phyloP scores from a whole-genome alignment of 2,888 invertebrate species.

The Epistrophe eligans region DNA sequence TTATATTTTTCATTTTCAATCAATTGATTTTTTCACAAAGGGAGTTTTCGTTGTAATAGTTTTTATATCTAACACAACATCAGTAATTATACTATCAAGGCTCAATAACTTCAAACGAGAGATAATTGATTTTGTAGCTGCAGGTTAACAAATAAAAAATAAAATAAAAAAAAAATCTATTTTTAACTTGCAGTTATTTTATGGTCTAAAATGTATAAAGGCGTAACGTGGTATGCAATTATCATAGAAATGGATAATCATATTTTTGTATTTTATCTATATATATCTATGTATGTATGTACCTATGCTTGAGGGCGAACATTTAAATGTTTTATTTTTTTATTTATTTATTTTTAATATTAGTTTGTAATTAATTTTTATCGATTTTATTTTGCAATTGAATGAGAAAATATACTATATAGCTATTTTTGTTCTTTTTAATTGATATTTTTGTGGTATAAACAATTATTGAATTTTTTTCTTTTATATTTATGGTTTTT shows the following conservation, averaged over 20 bases:
- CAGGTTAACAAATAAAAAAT: not conserved
- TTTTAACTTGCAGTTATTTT: not conserved
- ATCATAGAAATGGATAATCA: not conserved
- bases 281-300: not conserved
- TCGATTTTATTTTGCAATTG: not conserved
- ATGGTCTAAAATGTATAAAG: not conserved
- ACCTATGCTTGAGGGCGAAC: not conserved
- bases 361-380: slow-evolving; percentile 8
- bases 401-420: not conserved
- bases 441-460: not conserved
- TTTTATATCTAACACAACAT: not conserved
- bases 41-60: not conserved
- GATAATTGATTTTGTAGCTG: not conserved
- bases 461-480: not conserved
- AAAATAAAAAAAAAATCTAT: not conserved
- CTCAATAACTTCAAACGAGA: not conserved
- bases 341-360: not conserved
- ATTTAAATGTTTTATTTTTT: not conserved
- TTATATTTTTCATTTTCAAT: not conserved
- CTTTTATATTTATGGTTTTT: not conserved
- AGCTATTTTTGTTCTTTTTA: not conserved
- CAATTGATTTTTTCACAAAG: not conserved
- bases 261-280: not conserved
- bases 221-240: not conserved
- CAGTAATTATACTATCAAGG: not conserved